phyloP scores from a whole-genome alignment of 2,797 vertebrate genomes.

The Pseudochirops cupreus region DNA sequence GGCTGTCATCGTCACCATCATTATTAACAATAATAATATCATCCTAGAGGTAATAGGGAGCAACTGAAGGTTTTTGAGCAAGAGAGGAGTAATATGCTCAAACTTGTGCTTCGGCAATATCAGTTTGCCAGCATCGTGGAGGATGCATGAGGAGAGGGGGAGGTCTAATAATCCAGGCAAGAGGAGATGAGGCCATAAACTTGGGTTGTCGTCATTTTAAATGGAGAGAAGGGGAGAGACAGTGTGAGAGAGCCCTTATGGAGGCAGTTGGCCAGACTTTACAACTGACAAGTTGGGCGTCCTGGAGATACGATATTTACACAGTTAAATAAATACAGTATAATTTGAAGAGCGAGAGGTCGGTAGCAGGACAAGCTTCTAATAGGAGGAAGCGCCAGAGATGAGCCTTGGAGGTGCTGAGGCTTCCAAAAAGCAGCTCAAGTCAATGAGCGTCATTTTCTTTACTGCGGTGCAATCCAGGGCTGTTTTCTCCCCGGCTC shows the following conservation, averaged over 20 bases:
- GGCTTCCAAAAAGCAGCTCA: neutral
- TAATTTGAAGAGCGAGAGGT: neutral
- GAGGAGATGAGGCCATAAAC: neutral
- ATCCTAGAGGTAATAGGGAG: neutral
- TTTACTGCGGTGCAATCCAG: neutral
- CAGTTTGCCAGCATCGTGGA: neutral
- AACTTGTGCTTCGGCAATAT: neutral
- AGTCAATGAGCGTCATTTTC: neutral
- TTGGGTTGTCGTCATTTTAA: neutral
- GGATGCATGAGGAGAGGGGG: neutral
- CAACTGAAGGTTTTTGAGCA: neutral
- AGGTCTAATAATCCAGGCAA: neutral
- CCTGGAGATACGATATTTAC: neutral
- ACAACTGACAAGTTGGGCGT: neutral
- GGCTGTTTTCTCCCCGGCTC: neutral
- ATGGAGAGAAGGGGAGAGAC: neutral
- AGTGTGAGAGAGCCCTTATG: neutral
- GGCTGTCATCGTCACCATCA: neutral
- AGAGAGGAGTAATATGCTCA: neutral
- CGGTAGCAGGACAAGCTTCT: neutral
- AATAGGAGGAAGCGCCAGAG: neutral
- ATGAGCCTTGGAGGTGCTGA: neutral
- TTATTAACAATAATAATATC: neutral
- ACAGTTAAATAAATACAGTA: neutral
- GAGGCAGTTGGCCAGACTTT: neutral